These are phyloP conservation scores for Euwallacea similis DNA, from an alignment of 1,140 invertebrate genomes.

Conservation along the genomic window DNA sequence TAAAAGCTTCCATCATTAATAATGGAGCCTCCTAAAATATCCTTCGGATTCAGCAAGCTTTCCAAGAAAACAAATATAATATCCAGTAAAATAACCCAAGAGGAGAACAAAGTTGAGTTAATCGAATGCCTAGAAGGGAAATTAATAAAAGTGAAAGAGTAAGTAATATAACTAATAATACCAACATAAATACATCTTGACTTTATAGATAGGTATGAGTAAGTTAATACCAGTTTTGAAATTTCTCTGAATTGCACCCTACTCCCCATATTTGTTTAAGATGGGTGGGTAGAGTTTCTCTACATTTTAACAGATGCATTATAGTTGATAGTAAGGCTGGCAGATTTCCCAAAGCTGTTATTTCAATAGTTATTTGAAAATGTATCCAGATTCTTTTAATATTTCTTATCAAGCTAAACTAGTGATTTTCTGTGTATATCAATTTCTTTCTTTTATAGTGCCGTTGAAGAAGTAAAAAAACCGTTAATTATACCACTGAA, in stretches of 20 bases:
- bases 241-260: too few species aligned
- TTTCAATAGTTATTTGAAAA: too few species aligned
- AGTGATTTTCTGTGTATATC: slow-evolving; percentile 12
- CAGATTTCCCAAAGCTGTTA: too few species aligned
- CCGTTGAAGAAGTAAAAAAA: slow-evolving; percentile 57
- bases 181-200: slow-evolving; percentile 24
- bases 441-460: slow-evolving; percentile 53
- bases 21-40: slow-evolving; percentile 68
- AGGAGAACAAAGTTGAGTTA: slow-evolving; percentile 63
- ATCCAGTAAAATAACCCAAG: slow-evolving; percentile 45
- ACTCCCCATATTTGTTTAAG: too few species aligned
- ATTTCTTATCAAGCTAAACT: too few species aligned
- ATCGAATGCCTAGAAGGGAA: slow-evolving; percentile 76
- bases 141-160: slow-evolving; percentile 72
- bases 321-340: neutral
- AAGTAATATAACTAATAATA: slow-evolving; percentile 49
- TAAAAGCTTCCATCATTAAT: neutral
- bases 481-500: slow-evolving; percentile 68
- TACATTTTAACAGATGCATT: too few species aligned
- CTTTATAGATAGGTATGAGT: too few species aligned
- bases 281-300: too few species aligned
- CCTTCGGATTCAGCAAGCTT: slow-evolving; percentile 75
- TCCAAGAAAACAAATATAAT: slow-evolving; percentile 63
- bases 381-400: too few species aligned
- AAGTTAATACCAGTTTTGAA: too few species aligned